Percentiles rank a stretch among this genome's conserved stretches.
phyloP scores from a whole-genome alignment of 2,113 vertebrate species.

The Tympanuchus pallidicinctus region DNA sequence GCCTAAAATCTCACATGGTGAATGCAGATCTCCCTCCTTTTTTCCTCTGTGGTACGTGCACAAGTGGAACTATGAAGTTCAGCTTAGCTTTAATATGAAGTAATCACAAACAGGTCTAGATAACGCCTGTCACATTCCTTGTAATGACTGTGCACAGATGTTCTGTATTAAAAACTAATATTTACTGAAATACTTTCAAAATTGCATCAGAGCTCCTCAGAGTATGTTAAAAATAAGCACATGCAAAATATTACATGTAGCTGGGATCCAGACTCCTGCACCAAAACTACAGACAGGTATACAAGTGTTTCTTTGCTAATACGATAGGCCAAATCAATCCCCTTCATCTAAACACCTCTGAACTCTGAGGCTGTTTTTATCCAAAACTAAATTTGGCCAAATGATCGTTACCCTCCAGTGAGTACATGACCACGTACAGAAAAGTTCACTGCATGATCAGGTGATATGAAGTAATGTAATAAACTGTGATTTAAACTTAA shows the following conservation, averaged over 20 bases:
- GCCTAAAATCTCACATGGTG: background rate
- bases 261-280: slow-evolving; percentile 27
- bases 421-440: slow-evolving; percentile 33
- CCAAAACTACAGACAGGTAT: background rate
- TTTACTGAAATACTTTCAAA: slow-evolving; percentile 65
- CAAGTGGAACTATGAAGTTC: background rate
- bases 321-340: slow-evolving; percentile 15
- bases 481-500: slow-evolving; percentile 54
- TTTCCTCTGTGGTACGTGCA: background rate
- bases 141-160: slow-evolving; percentile 26
- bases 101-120: background rate
- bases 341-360: slow-evolving; percentile 38
- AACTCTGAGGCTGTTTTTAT: slow-evolving; percentile 31
- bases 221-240: slow-evolving; percentile 64
- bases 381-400: slow-evolving; percentile 13
- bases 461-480: slow-evolving; percentile 39
- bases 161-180: slow-evolving; percentile 65
- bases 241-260: slow-evolving; percentile 52
- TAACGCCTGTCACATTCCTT: slow-evolving; percentile 39
- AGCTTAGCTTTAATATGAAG: background rate
- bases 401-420: slow-evolving; percentile 24
- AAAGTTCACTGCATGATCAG: slow-evolving; percentile 8
- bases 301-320: background rate
- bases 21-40: background rate
- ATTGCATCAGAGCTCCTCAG: slow-evolving; percentile 56